Percentiles rank a stretch among this genome's conserved stretches.
phyloP scores from a whole-genome alignment of 2,113 vertebrate species.

The Procavia capensis region DNA sequence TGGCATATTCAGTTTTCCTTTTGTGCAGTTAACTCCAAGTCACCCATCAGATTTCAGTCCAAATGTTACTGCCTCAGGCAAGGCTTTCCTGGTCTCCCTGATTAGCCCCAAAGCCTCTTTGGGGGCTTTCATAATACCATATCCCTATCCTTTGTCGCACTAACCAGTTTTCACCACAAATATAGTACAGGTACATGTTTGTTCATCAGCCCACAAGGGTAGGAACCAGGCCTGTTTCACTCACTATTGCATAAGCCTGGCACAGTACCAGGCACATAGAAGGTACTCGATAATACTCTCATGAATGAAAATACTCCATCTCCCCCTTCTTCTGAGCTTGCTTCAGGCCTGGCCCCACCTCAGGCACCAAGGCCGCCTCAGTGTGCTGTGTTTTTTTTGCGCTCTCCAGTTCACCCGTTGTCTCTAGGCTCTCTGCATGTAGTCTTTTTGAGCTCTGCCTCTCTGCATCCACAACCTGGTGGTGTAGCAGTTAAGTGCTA shows the following conservation, averaged over 20 bases:
- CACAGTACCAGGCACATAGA: fast-evolving
- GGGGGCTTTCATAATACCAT: background rate
- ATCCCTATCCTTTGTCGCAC: background rate
- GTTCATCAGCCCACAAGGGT: background rate
- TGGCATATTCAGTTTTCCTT: background rate
- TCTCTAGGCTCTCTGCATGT: background rate
- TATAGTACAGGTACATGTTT: background rate
- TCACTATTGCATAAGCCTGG: background rate
- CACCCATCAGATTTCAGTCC: background rate
- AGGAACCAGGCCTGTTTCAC: background rate
- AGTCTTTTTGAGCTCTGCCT: background rate
- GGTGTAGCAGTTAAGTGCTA: no score
- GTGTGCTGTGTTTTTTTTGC: background rate
- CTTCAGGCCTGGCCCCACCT: background rate
- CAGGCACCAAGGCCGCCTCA: background rate
- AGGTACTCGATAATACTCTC: background rate
- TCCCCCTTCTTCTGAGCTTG: background rate
- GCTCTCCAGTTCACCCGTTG: background rate
- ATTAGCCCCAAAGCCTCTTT: background rate
- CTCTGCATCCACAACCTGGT: no score
- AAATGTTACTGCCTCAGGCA: constrained; percentile 16
- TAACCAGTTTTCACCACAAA: background rate
- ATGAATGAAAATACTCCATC: background rate
- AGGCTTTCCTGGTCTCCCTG: background rate
- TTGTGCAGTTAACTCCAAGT: background rate